Base-by-base conservation (phyloP, 1,140 invertebrate species). In the Drosophila guanche region DNA sequence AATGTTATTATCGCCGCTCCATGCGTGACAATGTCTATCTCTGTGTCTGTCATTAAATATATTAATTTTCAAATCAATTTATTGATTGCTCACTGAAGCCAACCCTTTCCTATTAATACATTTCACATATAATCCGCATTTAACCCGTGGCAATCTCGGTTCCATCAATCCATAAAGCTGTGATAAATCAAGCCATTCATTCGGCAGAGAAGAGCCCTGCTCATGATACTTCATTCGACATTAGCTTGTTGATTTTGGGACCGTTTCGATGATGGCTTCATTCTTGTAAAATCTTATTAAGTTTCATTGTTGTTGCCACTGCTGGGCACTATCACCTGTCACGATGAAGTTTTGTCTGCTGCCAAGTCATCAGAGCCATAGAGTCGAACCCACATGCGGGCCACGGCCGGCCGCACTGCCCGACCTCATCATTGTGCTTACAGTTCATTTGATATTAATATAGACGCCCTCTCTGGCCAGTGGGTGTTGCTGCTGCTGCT, bases 401-500 rank as follows among this genome's bases (percentile, higher is more conserved):
- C 16, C 16, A 20, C 16, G 16, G 16, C 16, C 16, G 1, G 57
- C 52, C 29, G 29, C 29, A 33, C 1, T 37, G 33, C 10, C 43
- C 56, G 62, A 47, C 74, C 80, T 66, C 63, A 76, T 77, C 69
- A 77, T 86, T 76, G 73, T 66, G 59, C 72, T 86, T 51, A 80
- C 81, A 85, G 81, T 85, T 85, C 81, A 85, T 85, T 85, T 85
- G 76, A 80, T 85, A 85, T 85, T 85, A 85, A 85, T 85, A 85
- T 80, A 70, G 77, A 77, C n/a, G n/a, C 70, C 71, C 79, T 81
- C 67, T 70, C 75, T 63, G 60, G 48, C 40, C 45, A 41, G 65
- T 51, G 54, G 51, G 12, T 48, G n/a, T 6, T 42, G 3, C 22
- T 58, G 53, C 4, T 37, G 23, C 3, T 66, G 54, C 10, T 46